Base-by-base conservation (phyloP, 1,140 invertebrate species). In the Asbolus verrucosus region DNA sequence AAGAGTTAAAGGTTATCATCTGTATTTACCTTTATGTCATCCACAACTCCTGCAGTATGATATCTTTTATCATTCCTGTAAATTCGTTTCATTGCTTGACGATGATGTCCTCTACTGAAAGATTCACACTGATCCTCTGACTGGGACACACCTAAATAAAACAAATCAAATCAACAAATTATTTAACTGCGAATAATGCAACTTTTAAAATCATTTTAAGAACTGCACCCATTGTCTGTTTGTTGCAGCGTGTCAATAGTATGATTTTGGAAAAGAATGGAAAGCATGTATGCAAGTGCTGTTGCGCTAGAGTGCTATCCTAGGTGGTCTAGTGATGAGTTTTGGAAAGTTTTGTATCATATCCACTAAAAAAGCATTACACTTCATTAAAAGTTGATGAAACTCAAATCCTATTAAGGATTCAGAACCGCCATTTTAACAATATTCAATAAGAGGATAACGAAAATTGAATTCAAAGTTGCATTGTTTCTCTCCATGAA, bases 11-110 rank as follows among this genome's bases (percentile, higher is more conserved):
- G 14, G 5, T 70, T 50, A 14, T 14, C 11, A 54, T 6, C 27
- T 21, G 21, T 6, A 19, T 24, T 73, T 79, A 86, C 86, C 80
- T 89, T 88, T 30, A 90, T 83, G 75, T 89, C 87, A 77, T 90
- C 88, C 61, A 90, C 88, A 11, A 86, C 84, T 66, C 89, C 88
- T 2, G 88, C 89, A 5, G 89, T 90, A 79, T 89, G 84, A 80
- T 90, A 90, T 70, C 84, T 75, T 69, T 73, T 83, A 50, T 85
- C 84, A 67, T 79, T 82, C 54, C 87, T 79, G 18, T 83, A 82
- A 15, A 81, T 77, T 50, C 88, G 80, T 75, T 86, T 86, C 68
- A 81, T 77, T 24, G 80, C 80, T 71, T 81, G 79, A 30, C 78
- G 77, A 63, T 80, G 78, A 27, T 78, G 77, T 43, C 81, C 76